Evolutionary conservation across 2,113 vertebrate species (phyloP), one percentile per base, ranked within the genome.

Genomic region (Orcinus orca): DNA sequence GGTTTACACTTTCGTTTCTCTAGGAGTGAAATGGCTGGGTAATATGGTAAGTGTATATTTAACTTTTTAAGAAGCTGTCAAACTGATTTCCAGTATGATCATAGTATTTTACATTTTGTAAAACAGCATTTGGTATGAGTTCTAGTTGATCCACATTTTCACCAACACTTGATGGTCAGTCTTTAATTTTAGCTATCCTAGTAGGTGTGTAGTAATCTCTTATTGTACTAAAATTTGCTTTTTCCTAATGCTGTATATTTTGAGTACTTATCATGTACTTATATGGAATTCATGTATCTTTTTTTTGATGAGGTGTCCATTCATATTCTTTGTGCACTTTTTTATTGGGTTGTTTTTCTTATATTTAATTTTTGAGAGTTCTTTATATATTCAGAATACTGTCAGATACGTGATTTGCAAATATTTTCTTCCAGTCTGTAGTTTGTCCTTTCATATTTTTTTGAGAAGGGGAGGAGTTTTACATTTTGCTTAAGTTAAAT

Each of bases 341-440:
- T 79, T 73, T 25, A 83, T 79, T 97, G 44, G 33, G 10, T 63
- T 91, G n/a, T 79, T 94, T 96, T 96, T 13, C 36, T 55, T 96
- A 3, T 50, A 29, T 88, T 94, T 50, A 96, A 53, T 36, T 87
- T 90, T 95, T 95, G 33, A 71, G 62, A n/a, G n/a, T 90, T 74
- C 15, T 82, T 82, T 60, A 62, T 81, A 36, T 76, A 58, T 83
- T 79, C 47, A 47, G 36, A 88, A 53, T 71, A 83, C 93, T 90
- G 50, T 70, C 53, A 82, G 8, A 62, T 93, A 91, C 6, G 6
- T 88, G 62, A 84, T 65, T 73, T 82, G 63, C 11, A 87, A 31
- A 58, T 70, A 47, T 50, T 79, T 90, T 95, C 15, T 88, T 36
- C 29, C 31, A 83, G 15, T 77, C 21, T 96, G 13, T 94, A 31